phyloP scores from a whole-genome alignment of 1,140 invertebrate genomes.

The Drosophila orosa region DNA sequence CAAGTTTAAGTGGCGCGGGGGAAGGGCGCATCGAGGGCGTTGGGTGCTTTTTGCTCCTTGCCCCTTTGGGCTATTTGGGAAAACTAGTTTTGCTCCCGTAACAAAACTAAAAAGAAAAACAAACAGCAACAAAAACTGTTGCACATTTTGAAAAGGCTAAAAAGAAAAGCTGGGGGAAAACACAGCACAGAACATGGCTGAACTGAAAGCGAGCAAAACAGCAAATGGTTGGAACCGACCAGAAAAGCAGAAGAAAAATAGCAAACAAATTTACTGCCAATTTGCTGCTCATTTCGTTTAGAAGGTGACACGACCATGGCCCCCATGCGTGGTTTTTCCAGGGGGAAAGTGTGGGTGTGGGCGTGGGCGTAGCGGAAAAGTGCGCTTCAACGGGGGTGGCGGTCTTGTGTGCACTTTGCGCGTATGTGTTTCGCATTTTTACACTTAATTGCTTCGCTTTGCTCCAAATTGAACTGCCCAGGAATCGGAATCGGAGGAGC shows the following conservation, averaged over 20 bases:
- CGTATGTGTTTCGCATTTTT: slow-evolving; percentile 82
- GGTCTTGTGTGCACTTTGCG: slow-evolving; percentile 66
- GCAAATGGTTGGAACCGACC: slow-evolving; percentile 45
- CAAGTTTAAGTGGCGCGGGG: slow-evolving; percentile 71
- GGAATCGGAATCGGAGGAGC: slow-evolving; percentile 10
- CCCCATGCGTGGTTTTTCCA: slow-evolving; percentile 56
- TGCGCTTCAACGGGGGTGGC: slow-evolving; percentile 40
- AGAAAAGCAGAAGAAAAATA: slow-evolving; percentile 69
- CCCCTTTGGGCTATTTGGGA: slow-evolving; percentile 59
- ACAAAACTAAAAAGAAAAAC: slow-evolving; percentile 45
- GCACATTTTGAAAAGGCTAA: slow-evolving; percentile 57
- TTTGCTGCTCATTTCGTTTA: slow-evolving; percentile 81
- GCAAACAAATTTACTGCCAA: slow-evolving; percentile 82
- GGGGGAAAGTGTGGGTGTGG: slow-evolving; percentile 1
- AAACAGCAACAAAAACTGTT: slow-evolving; percentile 68
- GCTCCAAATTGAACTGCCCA: slow-evolving; percentile 72
- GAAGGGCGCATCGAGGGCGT: not conserved
- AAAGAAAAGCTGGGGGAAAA: slow-evolving; percentile 40
- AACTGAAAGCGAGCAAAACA: slow-evolving; percentile 45
- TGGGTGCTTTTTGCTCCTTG: slow-evolving; percentile 48
- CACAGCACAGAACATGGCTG: not conserved
- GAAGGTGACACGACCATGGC: slow-evolving; percentile 76
- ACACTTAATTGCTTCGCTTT: slow-evolving; percentile 80
- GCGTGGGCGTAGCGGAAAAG: slow-evolving; percentile 32
- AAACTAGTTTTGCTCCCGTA: slow-evolving; percentile 69